These are phyloP conservation scores for Eretmocerus hayati DNA, from an alignment of 2,888 invertebrate species.

Conservation along the genomic window DNA sequence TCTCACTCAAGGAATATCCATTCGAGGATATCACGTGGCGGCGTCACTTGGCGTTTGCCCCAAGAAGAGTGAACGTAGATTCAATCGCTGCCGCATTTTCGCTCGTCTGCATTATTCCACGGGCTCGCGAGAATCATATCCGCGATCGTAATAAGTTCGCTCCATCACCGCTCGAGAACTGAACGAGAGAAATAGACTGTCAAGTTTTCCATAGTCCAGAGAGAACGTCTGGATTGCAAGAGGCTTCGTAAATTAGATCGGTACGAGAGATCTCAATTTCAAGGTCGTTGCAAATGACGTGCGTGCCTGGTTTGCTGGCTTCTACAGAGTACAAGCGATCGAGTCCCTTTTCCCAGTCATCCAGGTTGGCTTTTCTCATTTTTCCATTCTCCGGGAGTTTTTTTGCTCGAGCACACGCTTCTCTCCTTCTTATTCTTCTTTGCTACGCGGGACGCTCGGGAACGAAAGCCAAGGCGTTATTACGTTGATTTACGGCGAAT, in stretches of 20 bases:
- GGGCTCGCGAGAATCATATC: not conserved
- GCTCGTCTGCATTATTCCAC: not conserved
- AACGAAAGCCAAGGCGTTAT: slow-evolving; percentile 18
- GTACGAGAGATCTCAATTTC: slow-evolving; percentile 22
- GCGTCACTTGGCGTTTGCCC: too few relatives aligned
- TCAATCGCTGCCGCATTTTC: not conserved
- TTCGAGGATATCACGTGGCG: too few relatives aligned
- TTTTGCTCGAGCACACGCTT: not conserved
- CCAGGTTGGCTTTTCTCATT: not conserved
- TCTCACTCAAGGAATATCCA: too few relatives aligned
- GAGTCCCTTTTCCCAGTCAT: not conserved
- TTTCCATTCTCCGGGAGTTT: not conserved
- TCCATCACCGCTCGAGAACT: too few relatives aligned
- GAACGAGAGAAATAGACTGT: not conserved
- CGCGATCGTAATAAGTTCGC: not conserved
- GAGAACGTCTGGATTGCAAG: not conserved
- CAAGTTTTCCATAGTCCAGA: not conserved
- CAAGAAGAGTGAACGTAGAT: not conserved
- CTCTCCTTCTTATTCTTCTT: not conserved
- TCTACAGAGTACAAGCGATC: not conserved
- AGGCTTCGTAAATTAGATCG: slow-evolving; percentile 17
- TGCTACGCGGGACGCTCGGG: not conserved
- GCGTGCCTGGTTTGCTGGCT: slow-evolving; percentile 2
- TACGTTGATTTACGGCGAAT: slow-evolving; percentile 30
- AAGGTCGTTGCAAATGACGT: slow-evolving; percentile 22